phyloP scores from a whole-genome alignment of 2,113 vertebrate species.

The Oryzias woworae region DNA sequence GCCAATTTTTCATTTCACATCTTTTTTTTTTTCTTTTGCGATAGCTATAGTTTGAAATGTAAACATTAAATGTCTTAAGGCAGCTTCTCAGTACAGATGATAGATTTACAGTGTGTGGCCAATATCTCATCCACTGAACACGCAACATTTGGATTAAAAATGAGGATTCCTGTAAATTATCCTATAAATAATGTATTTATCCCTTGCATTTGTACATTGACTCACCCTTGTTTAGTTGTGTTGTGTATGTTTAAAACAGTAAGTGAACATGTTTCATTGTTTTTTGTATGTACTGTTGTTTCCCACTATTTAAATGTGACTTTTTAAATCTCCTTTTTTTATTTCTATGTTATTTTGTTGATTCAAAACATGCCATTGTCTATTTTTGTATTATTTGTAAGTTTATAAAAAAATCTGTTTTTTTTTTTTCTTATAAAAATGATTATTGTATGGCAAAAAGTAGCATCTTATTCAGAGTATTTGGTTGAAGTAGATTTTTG shows the following conservation, averaged over 20 bases:
- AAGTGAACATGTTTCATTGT: slow-evolving; percentile 86
- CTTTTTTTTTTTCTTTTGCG: slow-evolving; percentile 75
- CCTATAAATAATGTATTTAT: slow-evolving; percentile 99
- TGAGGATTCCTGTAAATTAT: slow-evolving; percentile 91
- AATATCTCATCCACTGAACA: slow-evolving; percentile 88
- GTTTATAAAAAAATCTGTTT: slow-evolving; percentile 79
- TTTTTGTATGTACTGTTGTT: slow-evolving; percentile 87
- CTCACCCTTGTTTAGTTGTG: slow-evolving; percentile 85
- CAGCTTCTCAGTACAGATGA: slow-evolving; percentile 85
- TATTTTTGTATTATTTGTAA: slow-evolving; percentile 99
- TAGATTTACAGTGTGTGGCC: slow-evolving; percentile 86
- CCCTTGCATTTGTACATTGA: slow-evolving; percentile 95
- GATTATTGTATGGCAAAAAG: slow-evolving; percentile 93
- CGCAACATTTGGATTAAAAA: slow-evolving; percentile 75
- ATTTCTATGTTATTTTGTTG: slow-evolving; percentile 80
- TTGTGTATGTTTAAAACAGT: slow-evolving; percentile 88
- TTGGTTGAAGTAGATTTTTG: slow-evolving; percentile 93
- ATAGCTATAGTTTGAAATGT: slow-evolving; percentile 93
- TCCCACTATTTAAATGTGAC: slow-evolving; percentile 92
- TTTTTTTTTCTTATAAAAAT: slow-evolving; percentile 62
- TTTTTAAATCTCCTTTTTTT: slow-evolving; percentile 75
- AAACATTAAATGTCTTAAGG: slow-evolving; percentile 95
- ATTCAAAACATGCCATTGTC: slow-evolving; percentile 89
- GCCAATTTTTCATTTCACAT: slow-evolving; percentile 71
- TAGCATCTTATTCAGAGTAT: slow-evolving; percentile 97